These are phyloP conservation scores for Jacana jacana DNA, from an alignment of 2,113 vertebrate species.

Conservation along the genomic window DNA sequence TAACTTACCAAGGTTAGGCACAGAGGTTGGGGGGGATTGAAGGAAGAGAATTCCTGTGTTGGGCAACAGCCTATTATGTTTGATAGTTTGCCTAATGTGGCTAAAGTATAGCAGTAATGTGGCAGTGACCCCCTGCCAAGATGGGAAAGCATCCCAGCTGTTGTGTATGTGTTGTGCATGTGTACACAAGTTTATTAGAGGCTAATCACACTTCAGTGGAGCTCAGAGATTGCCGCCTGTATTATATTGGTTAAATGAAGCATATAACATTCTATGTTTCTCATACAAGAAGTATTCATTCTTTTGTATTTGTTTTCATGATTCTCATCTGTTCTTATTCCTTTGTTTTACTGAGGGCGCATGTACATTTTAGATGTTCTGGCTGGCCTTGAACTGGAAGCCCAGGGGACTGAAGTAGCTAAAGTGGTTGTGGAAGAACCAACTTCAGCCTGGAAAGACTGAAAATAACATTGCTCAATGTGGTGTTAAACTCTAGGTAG, in stretches of 20 bases:
- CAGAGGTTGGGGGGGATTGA: background rate
- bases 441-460: background rate
- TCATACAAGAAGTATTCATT: constrained; percentile 23
- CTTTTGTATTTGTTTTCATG: constrained; percentile 23
- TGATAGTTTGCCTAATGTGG: constrained; percentile 19
- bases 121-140: constrained; percentile 52
- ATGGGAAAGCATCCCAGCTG: constrained; percentile 42
- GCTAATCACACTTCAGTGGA: constrained; percentile 48
- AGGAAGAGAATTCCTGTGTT: background rate
- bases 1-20: background rate
- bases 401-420: background rate
- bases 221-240: constrained; percentile 27
- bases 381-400: background rate
- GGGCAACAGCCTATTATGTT: background rate
- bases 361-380: background rate
- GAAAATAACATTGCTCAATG: background rate
- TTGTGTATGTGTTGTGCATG: constrained; percentile 55
- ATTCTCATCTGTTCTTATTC: constrained; percentile 20
- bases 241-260: constrained; percentile 56
- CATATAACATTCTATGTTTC: constrained; percentile 40
- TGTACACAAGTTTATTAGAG: constrained; percentile 58
- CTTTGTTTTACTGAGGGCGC: background rate
- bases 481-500: background rate
- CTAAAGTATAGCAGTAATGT: constrained; percentile 10
- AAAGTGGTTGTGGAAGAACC: background rate